Evolutionary conservation across 1,140 invertebrate genomes (phyloP).

Genomic region (Rhynchophorus ferrugineus): DNA sequence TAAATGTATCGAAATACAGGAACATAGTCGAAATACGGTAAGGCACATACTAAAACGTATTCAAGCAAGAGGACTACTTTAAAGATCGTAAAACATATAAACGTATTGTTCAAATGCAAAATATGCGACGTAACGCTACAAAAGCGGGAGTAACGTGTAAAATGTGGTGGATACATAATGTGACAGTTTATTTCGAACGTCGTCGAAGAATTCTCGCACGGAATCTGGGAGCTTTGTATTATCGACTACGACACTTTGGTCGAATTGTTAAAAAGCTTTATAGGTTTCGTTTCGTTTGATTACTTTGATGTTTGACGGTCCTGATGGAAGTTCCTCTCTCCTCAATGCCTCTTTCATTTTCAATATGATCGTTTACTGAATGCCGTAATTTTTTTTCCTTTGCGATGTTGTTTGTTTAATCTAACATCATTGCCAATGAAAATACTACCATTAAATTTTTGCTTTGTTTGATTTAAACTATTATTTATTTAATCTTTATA

Average conservation of each 20-base stretch:
- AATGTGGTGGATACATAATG: conserved; percentile 2
- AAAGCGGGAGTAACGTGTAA: conserved; percentile 8
- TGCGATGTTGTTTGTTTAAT: too few relatives aligned
- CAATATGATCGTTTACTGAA: too few relatives aligned
- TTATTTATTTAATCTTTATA: too few relatives aligned
- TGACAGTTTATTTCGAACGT: conserved; percentile 1
- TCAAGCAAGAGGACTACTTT: conserved; percentile 26
- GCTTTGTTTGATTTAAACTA: too few relatives aligned
- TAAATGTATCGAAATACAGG: conserved; percentile 6
- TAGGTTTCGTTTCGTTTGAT: not conserved
- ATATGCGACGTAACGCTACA: conserved; percentile 12
- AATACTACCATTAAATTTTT: too few relatives aligned
- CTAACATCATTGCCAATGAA: too few relatives aligned
- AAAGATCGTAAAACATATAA: conserved; percentile 30
- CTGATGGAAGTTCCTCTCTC: too few relatives aligned
- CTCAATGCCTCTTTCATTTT: too few relatives aligned
- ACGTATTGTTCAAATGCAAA: conserved; percentile 27
- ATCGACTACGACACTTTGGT: not conserved
- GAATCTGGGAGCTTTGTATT: too few relatives aligned
- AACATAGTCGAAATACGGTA: conserved; percentile 23
- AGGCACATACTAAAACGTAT: conserved; percentile 24
- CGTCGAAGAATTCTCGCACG: not conserved
- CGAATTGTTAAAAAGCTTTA: not conserved
- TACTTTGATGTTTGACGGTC: not conserved
- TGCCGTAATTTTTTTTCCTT: too few relatives aligned